Evolutionary conservation across 1,140 invertebrate species (phyloP).

Genomic region (Galendromus occidentalis): DNA sequence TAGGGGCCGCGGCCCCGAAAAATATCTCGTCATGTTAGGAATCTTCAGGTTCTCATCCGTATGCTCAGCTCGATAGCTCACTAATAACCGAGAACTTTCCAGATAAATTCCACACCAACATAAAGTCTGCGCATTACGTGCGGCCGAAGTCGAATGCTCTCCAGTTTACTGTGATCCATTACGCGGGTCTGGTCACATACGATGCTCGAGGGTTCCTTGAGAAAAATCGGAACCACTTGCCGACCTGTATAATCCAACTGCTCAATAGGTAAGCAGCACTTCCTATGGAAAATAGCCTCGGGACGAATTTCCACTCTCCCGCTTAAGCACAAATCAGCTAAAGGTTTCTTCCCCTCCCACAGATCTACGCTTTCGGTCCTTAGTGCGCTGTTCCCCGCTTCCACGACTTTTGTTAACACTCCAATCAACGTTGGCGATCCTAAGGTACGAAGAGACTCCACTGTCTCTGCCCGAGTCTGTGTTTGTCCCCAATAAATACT

Average conservation of each 20-base stretch:
- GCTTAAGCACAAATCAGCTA: too few species aligned
- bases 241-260: constrained; percentile 53
- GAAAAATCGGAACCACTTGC: constrained; percentile 61
- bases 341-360: constrained; percentile 10
- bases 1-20: too few species aligned
- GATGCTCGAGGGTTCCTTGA: constrained; percentile 54
- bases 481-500: too few species aligned
- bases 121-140: constrained; percentile 51
- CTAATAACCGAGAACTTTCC: constrained; percentile 18
- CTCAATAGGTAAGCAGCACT: constrained; percentile 37
- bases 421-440: constrained; percentile 4
- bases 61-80: too few species aligned
- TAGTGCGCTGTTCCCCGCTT: neutral
- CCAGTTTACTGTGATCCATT: constrained; percentile 50
- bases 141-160: constrained; percentile 51
- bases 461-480: too few species aligned
- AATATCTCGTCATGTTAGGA: too few species aligned
- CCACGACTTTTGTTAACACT: neutral
- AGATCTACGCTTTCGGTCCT: neutral
- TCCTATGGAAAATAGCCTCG: neutral
- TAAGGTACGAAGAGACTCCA: neutral
- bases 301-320: too few species aligned
- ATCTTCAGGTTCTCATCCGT: too few species aligned
- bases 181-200: constrained; percentile 54
- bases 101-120: constrained; percentile 64